phyloP scores from a whole-genome alignment of 2,888 invertebrate genomes.

The Chaitophorus viminalis region DNA sequence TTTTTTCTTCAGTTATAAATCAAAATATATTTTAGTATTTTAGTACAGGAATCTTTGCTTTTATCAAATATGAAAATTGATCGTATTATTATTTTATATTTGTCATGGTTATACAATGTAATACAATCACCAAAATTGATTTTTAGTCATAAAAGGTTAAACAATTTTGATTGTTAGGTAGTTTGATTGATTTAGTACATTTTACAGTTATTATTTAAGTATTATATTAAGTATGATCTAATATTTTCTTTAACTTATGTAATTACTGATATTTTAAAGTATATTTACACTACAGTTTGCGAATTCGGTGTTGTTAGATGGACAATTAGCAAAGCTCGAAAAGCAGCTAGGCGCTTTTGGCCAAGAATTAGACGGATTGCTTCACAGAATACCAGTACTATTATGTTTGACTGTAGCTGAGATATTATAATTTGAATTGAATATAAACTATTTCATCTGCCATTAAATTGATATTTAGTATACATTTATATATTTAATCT shows the following conservation, averaged over 20 bases:
- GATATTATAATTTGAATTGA: constrained; percentile 13
- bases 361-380: constrained; percentile 56
- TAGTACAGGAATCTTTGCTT: too few relatives aligned
- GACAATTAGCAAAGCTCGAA: constrained; percentile 56
- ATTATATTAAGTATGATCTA: neutral
- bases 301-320: constrained; percentile 51
- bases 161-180: too few relatives aligned
- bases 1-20: too few relatives aligned
- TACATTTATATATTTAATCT: constrained; percentile 24
- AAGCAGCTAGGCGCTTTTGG: constrained; percentile 52
- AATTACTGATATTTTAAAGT: constrained; percentile 50
- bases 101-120: too few relatives aligned
- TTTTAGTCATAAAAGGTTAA: too few relatives aligned
- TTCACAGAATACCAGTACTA: constrained; percentile 55
- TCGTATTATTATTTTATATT: too few relatives aligned
- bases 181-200: neutral
- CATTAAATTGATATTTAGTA: constrained; percentile 20
- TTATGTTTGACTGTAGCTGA: constrained; percentile 60
- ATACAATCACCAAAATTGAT: too few relatives aligned
- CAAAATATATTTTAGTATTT: too few relatives aligned
- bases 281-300: constrained; percentile 51
- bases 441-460: neutral
- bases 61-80: too few relatives aligned
- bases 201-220: neutral
- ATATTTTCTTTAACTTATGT: constrained; percentile 50